Base-by-base conservation (phyloP, 2,113 vertebrate genomes). In the Scortum barcoo region DNA sequence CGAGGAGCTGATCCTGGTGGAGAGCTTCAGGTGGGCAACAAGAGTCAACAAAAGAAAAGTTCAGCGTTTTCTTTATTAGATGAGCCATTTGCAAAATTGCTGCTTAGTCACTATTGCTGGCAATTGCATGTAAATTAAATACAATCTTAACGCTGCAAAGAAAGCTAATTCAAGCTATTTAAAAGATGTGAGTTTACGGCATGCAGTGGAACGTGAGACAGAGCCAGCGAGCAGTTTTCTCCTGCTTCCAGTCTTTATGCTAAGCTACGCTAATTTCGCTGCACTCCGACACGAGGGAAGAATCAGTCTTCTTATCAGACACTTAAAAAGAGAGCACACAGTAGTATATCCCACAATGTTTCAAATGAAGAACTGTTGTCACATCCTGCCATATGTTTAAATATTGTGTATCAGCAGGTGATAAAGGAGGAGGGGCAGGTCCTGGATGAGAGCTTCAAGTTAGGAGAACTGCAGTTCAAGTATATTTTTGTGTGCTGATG, bases 1-100 rank as follows among this genome's bases (percentile, higher is more conserved):
- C 0, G 97, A 97, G 44, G 97, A 99, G 95, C 94, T 98, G 85
- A 91, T 88, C 7, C 58, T 97, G 65, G 95, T 99, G 89, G 96
- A 96, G 44, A 94, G 94, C 8, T 97, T 99, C 91, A 97, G 93
- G 94, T 94, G 68, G 19, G 76, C 3, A 2, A 40, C 13, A 8
- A 7, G 33, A 53, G 22, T 17, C 50, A 2, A 9, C 7, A 19
- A 16, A 46, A 36, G 38, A 53, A 9, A 6, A 12, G 4, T 16
- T 46, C 8, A 5, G 22, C 26, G 24, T 8, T 11, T 30, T 38
- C 20, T 54, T 42, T n/a, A n/a, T n/a, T n/a, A n/a, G 1, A 36
- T 19, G 36, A 22, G 12, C 7, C 4, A 33, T 30, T 58, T 26
- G n/a, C n/a, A 14, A 57, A 30, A 57, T 16, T 2, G 7, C 14